phyloP scores from a whole-genome alignment of 2,888 invertebrate species.

The Luffia ferchaultella region DNA sequence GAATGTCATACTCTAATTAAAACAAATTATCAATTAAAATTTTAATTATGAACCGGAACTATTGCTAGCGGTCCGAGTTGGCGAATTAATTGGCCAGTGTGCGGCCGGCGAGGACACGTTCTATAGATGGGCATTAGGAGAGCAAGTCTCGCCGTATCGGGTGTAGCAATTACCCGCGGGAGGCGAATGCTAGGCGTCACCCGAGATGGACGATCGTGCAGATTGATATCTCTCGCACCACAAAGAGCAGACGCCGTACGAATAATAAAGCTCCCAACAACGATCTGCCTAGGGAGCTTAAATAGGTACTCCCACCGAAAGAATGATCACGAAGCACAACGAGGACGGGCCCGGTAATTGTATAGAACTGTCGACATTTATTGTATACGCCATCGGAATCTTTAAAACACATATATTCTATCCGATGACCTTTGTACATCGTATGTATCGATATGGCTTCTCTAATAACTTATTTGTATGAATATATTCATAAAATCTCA shows the following conservation, averaged over 20 bases:
- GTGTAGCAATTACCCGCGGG: conserved; percentile 40
- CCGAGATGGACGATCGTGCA: conserved; percentile 36
- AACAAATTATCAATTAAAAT: no score
- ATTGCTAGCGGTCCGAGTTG: no score
- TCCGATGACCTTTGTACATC: background rate
- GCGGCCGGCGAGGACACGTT: conserved; percentile 29
- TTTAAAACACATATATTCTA: background rate
- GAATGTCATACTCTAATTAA: no score
- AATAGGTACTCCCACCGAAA: background rate
- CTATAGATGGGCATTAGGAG: conserved; percentile 43
- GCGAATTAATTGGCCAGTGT: conserved; percentile 42
- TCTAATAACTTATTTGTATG: background rate
- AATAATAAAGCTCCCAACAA: conserved; percentile 32
- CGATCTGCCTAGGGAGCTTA: background rate
- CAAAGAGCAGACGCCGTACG: conserved; percentile 47
- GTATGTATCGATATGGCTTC: background rate
- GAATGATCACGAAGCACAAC: background rate
- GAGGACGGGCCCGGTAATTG: background rate
- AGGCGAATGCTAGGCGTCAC: conserved; percentile 31
- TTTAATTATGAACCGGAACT: no score
- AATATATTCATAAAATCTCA: background rate
- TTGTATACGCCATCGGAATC: background rate
- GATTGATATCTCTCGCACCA: conserved; percentile 53
- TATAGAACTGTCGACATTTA: background rate
- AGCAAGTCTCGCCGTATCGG: conserved; percentile 44